phyloP scores from a whole-genome alignment of 2,797 vertebrate genomes.

The Microctenopoma steveboyesi region DNA sequence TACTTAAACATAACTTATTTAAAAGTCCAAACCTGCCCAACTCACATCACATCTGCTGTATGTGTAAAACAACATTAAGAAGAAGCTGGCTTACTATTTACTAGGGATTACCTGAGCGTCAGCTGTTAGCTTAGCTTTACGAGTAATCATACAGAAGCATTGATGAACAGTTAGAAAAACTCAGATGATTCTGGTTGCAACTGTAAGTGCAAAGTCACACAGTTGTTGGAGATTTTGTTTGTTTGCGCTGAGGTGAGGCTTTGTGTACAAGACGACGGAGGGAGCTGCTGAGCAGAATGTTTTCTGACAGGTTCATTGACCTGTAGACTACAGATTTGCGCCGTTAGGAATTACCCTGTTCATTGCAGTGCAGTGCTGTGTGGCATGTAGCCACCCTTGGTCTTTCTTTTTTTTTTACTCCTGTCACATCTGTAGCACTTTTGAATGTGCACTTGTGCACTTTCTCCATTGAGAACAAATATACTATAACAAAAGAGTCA shows the following conservation, averaged over 20 bases:
- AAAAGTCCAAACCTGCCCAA: no score
- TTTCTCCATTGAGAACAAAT: background rate
- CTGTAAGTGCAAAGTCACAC: background rate
- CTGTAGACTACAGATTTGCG: slow-evolving; percentile 2
- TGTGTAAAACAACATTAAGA: no score
- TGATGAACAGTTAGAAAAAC: no score
- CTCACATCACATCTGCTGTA: no score
- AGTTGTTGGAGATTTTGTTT: background rate
- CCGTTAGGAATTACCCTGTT: background rate
- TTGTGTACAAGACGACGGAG: slow-evolving; percentile 1
- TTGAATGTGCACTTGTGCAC: background rate
- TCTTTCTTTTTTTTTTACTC: background rate
- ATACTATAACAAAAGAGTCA: background rate
- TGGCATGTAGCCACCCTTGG: background rate
- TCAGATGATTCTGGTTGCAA: background rate
- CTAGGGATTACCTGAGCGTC: no score
- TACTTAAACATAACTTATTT: no score
- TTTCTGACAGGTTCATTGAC: slow-evolving; percentile 39
- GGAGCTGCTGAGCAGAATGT: slow-evolving; percentile 9
- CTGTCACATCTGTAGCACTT: background rate
- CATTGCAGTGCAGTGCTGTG: background rate
- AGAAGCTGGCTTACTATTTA: no score
- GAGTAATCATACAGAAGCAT: no score
- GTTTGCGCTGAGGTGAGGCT: slow-evolving; percentile 4
- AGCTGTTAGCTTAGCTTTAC: no score